phyloP scores from a whole-genome alignment of 1,140 invertebrate genomes.

The Bombus confusus region DNA sequence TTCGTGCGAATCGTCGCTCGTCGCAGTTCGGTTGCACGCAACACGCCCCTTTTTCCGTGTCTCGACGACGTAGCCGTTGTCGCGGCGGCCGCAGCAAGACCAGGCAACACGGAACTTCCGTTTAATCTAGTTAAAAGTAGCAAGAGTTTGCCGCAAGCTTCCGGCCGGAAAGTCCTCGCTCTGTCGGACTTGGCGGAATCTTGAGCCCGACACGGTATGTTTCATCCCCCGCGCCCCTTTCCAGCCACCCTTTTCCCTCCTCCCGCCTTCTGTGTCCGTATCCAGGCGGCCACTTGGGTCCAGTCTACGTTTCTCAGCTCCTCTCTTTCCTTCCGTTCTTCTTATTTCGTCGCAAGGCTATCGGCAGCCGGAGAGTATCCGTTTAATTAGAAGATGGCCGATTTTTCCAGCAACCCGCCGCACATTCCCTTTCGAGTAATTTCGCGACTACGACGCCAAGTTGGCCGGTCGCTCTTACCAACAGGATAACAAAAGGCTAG shows the following conservation, averaged over 20 bases:
- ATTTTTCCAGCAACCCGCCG: background rate
- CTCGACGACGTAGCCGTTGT: background rate
- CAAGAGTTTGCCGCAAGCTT: slow-evolving; percentile 16
- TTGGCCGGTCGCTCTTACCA: background rate
- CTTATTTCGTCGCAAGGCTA: slow-evolving; percentile 29
- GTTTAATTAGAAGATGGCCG: slow-evolving; percentile 45
- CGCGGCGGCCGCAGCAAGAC: background rate
- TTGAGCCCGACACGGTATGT: slow-evolving; percentile 36
- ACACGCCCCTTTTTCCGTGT: background rate
- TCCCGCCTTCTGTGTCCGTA: background rate
- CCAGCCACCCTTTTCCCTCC: background rate
- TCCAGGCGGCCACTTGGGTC: background rate
- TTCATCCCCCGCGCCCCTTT: background rate
- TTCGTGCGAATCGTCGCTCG: background rate
- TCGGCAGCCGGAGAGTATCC: slow-evolving; percentile 23
- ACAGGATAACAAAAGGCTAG: slow-evolving; percentile 25
- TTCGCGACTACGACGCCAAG: background rate
- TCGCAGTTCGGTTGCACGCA: background rate
- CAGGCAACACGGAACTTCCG: slow-evolving; percentile 13
- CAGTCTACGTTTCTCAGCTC: background rate
- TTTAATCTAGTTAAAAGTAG: slow-evolving; percentile 49
- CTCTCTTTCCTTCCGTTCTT: background rate
- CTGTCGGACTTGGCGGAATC: slow-evolving; percentile 20
- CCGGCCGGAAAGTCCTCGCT: slow-evolving; percentile 21
- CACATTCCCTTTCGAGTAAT: background rate